A percentile compares a stretch with the other conserved stretches of the same genome.
phyloP scores from a whole-genome alignment of 2,113 vertebrate species.

The Anhinga rufa region DNA sequence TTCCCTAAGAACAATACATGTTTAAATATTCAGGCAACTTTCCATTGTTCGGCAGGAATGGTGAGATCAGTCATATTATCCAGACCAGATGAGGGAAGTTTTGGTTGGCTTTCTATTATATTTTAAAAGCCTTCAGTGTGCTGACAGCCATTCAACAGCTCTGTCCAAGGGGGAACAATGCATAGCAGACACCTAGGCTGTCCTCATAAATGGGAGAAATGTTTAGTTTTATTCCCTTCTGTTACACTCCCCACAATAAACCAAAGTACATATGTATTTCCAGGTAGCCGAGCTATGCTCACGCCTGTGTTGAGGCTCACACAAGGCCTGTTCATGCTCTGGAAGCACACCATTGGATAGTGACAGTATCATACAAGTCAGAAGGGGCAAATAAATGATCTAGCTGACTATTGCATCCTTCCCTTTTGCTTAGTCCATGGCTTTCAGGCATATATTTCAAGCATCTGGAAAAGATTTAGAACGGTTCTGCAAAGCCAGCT shows the following conservation, averaged over 20 bases:
- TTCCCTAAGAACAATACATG: constrained; percentile 74
- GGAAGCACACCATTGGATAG: not conserved
- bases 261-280: not conserved
- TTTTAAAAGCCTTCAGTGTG: not conserved
- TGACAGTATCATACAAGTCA: not conserved
- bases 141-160: not conserved
- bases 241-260: not conserved
- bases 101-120: constrained; percentile 27
- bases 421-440: not conserved
- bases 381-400: not conserved
- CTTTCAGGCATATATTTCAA: not conserved
- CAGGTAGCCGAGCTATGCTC: not conserved
- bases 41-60: constrained; percentile 64
- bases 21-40: constrained; percentile 78
- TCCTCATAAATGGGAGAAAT: not conserved
- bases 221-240: not conserved
- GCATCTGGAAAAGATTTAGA: not conserved
- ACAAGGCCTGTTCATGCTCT: not conserved
- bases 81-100: constrained; percentile 48
- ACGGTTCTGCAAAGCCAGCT: not conserved
- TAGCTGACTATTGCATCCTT: not conserved
- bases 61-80: constrained; percentile 63
- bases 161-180: not conserved
- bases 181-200: not conserved
- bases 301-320: not conserved